Percentiles rank a stretch among this genome's conserved stretches.
These are phyloP conservation scores for Solea solea DNA, from an alignment of 2,113 vertebrate species.

Conservation along the genomic window DNA sequence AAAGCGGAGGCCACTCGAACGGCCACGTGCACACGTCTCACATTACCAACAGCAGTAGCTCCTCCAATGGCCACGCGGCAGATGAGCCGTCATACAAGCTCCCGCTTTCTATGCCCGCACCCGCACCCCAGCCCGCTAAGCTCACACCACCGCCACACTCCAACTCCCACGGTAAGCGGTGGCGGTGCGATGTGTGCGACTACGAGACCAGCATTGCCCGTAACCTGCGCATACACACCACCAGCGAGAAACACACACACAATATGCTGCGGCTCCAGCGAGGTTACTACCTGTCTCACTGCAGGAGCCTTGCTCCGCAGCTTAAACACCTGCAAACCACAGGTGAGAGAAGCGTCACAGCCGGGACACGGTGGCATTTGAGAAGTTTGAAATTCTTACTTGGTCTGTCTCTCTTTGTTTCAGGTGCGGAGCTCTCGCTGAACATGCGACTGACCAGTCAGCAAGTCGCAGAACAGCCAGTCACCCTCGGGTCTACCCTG, in stretches of 20 bases:
- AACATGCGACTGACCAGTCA: slow-evolving; percentile 91
- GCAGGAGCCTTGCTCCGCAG: slow-evolving; percentile 87
- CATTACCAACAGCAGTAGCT: slow-evolving; percentile 60
- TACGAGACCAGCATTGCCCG: slow-evolving; percentile 98
- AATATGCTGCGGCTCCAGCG: slow-evolving; percentile 97
- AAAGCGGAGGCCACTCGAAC: slow-evolving; percentile 87
- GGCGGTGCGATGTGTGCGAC: slow-evolving; percentile 98
- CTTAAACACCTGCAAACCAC: slow-evolving; percentile 89
- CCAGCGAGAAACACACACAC: slow-evolving; percentile 99
- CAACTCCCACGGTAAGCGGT: slow-evolving; percentile 83
- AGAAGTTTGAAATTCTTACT: background rate
- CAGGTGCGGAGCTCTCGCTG: slow-evolving; percentile 90
- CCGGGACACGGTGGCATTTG: background rate
- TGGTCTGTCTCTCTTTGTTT: slow-evolving; percentile 5
- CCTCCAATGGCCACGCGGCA: slow-evolving; percentile 48
- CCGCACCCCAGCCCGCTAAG: slow-evolving; percentile 53
- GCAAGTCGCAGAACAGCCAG: slow-evolving; percentile 90
- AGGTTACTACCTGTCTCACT: slow-evolving; percentile 97
- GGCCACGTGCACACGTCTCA: slow-evolving; percentile 68
- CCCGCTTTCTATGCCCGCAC: slow-evolving; percentile 56
- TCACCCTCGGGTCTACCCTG: slow-evolving; percentile 92
- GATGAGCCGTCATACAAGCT: slow-evolving; percentile 71
- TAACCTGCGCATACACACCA: slow-evolving; percentile 99
- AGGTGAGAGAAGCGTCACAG: slow-evolving; percentile 61
- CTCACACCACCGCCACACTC: slow-evolving; percentile 66